Conservation (phyloP, 2,113 vertebrate genomes). For the Pseudorasbora parva region DNA sequence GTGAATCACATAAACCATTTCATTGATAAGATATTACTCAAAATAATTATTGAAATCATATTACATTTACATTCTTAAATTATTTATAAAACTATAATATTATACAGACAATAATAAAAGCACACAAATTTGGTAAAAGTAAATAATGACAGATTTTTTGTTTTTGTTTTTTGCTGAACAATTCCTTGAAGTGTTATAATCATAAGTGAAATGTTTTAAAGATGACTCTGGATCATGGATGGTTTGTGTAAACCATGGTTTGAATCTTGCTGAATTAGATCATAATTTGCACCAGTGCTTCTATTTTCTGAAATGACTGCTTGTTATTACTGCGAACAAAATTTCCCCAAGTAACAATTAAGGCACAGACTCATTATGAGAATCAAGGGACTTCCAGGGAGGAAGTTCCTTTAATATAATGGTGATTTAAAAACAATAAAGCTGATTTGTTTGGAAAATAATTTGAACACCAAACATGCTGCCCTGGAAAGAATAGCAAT, state of each 20-base stretch:
- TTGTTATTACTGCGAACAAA: constrained; percentile 4
- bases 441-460: neutral
- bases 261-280: neutral
- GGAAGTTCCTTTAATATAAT: constrained; percentile 19
- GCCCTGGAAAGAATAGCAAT: neutral
- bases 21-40: neutral
- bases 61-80: neutral
- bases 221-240: neutral
- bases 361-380: constrained; percentile 27
- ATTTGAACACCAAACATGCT: neutral
- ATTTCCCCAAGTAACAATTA: constrained; percentile 30
- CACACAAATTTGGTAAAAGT: neutral
- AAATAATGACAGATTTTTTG: neutral
- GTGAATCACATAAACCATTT: neutral
- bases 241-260: neutral
- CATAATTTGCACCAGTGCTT: neutral
- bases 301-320: neutral
- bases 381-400: constrained; percentile 27
- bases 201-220: neutral
- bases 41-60: too few species aligned
- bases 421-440: constrained; percentile 9
- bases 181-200: neutral
- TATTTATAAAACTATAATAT: neutral
- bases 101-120: neutral
- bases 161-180: too few species aligned